These are phyloP conservation scores for Limenitis arthemis DNA, from an alignment of 2,888 invertebrate genomes.

Conservation along the genomic window DNA sequence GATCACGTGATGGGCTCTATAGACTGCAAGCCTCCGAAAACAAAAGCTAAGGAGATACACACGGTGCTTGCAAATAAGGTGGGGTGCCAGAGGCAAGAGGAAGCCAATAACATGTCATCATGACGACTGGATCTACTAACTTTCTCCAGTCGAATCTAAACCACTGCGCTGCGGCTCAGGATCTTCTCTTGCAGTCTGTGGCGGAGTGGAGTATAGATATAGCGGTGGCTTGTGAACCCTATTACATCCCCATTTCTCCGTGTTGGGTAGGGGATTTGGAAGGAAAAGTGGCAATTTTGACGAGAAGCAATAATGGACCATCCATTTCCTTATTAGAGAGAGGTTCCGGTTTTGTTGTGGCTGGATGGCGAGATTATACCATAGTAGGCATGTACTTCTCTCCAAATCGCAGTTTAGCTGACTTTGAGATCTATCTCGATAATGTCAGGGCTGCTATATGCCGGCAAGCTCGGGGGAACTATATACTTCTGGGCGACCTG, in stretches of 20 bases:
- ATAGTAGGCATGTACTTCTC: background rate
- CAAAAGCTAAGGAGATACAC: too few species aligned
- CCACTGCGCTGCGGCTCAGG: too few species aligned
- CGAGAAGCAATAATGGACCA: background rate
- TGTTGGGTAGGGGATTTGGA: background rate
- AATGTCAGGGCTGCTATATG: background rate
- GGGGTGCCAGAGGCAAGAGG: too few species aligned
- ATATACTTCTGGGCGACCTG: background rate
- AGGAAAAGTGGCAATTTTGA: background rate
- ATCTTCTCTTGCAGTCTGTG: too few species aligned
- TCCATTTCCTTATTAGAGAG: background rate
- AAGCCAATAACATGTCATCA: too few species aligned
- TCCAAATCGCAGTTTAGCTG: background rate
- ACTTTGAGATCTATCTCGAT: background rate
- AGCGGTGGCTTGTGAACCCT: too few species aligned
- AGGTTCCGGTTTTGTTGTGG: background rate
- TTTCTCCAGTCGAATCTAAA: too few species aligned
- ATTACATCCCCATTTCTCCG: background rate
- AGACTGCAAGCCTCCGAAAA: too few species aligned
- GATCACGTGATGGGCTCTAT: too few species aligned
- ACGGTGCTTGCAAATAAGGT: too few species aligned
- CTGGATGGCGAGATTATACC: background rate
- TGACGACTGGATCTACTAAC: too few species aligned
- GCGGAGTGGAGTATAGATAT: too few species aligned
- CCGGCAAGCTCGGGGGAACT: background rate